These are phyloP conservation scores for Pluvialis apricaria DNA, from an alignment of 2,113 vertebrate species.

Conservation along the genomic window DNA sequence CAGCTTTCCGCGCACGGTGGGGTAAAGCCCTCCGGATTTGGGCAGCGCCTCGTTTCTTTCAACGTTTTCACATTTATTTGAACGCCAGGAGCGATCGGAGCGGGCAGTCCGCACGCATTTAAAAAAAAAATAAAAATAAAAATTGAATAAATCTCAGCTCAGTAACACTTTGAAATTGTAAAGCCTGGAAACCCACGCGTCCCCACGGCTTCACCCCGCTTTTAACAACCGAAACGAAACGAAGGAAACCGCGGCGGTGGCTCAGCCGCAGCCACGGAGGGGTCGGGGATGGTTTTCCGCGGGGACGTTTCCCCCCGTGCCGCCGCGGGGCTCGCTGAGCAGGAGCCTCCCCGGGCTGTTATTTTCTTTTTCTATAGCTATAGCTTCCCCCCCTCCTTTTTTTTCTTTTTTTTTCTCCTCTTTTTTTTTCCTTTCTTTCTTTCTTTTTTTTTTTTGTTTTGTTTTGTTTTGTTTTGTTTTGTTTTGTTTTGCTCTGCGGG, in stretches of 20 bases:
- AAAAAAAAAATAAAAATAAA: background rate
- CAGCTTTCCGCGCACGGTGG: background rate
- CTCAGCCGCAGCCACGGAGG: background rate
- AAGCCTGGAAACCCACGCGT: background rate
- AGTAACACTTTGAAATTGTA: background rate
- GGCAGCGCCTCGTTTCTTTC: background rate
- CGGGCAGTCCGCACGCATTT: background rate
- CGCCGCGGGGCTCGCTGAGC: background rate
- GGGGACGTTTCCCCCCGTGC: background rate
- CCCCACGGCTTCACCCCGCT: background rate
- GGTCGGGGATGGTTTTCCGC: background rate
- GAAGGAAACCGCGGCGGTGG: background rate
- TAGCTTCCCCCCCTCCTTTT: background rate
- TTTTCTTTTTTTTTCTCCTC: accelerated
- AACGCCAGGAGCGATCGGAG: background rate
- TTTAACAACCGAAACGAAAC: background rate
- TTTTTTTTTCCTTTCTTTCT: background rate
- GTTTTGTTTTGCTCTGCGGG: background rate
- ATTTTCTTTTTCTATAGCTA: background rate
- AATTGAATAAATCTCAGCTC: background rate
- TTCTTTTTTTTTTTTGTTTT: no score
- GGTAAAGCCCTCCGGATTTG: background rate
- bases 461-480: background rate
- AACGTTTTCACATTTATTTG: background rate
- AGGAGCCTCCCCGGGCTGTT: background rate